Evolutionary conservation across 2,797 vertebrate species (phyloP), one percentile per base, ranked within the genome.

Genomic region (Pangasius djambal): DNA sequence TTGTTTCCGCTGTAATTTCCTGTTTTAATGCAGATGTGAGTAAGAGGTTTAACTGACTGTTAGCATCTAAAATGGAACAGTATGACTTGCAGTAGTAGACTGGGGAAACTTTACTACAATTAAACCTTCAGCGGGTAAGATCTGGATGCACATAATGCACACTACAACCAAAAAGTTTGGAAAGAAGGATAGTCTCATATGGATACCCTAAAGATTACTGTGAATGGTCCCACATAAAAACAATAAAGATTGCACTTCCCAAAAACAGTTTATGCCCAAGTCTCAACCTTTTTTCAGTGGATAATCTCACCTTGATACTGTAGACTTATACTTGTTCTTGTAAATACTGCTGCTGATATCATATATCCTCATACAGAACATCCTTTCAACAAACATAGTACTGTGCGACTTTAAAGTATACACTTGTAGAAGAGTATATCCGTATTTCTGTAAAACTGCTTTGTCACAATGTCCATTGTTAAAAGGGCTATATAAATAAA

Each of bases 101-200:
- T 98, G 55, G 98, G 97, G 97, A 91, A 98, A 97, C 91, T 92
- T 95, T 13, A 97, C 96, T 63, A 93, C 92, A 86, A 92, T 95
- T 70, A 93, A 95, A 40, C 95, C 95, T 69, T 89, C 96, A 79
- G 63, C 75, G 77, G 91, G 87, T 91, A 84, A 88, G 70, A 74
- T 1, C 37, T 40, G 63, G 50, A 79, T n/a, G 37, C 50, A 20
- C 40, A 15, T 40, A 22, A 22, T 4, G 37, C 69, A 72, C 40
- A 28, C 3, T 48, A 48, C 25, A 75, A 20, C 6, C 3, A 8
- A 70, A 20, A 37, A 40, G 3, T 13, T 37, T 72, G 6, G 34
- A 72, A 40, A 8, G 31, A 72, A 28, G 8, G 61, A 10, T 63
- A 2, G 25, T 10, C 61, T 8, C 25, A 63, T 6, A 72, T 20